A percentile compares a stretch with the other conserved stretches of the same genome.
Evolutionary conservation across 1,140 invertebrate species (phyloP).

Genomic region (Zaprionus tsacasi): DNA sequence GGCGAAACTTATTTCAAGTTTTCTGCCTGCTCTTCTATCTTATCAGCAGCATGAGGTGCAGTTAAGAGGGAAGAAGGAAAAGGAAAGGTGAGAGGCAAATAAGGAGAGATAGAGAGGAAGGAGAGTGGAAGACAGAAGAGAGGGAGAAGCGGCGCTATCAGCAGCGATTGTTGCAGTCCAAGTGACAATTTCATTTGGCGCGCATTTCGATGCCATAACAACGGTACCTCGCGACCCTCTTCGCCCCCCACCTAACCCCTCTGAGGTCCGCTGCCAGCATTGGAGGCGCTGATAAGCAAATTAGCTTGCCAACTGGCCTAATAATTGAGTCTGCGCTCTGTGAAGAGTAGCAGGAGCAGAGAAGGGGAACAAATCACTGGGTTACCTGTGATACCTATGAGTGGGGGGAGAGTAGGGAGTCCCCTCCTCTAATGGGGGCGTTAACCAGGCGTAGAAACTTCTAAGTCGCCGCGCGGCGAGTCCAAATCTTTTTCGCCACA

Average conservation of each 20-base stretch:
- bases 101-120: no score
- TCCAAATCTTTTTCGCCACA: constrained; percentile 49
- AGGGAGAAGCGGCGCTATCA: constrained; percentile 44
- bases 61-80: not conserved
- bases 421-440: constrained; percentile 42
- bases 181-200: constrained; percentile 72
- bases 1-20: constrained; percentile 31
- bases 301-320: constrained; percentile 64
- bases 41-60: constrained; percentile 16
- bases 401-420: not conserved
- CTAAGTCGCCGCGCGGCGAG: constrained; percentile 56
- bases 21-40: constrained; percentile 31
- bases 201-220: constrained; percentile 33
- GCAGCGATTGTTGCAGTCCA: constrained; percentile 43
- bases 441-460: constrained; percentile 63
- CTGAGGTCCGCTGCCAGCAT: not conserved
- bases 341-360: not conserved
- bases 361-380: not conserved
- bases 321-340: constrained; percentile 47
- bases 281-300: constrained; percentile 69
- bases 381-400: constrained; percentile 6
- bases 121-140: not conserved
- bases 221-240: not conserved
- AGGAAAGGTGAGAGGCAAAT: not conserved
- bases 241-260: not conserved